Conservation (phyloP, 1,140 invertebrate species). For the Aphelenchoides besseyi region DNA sequence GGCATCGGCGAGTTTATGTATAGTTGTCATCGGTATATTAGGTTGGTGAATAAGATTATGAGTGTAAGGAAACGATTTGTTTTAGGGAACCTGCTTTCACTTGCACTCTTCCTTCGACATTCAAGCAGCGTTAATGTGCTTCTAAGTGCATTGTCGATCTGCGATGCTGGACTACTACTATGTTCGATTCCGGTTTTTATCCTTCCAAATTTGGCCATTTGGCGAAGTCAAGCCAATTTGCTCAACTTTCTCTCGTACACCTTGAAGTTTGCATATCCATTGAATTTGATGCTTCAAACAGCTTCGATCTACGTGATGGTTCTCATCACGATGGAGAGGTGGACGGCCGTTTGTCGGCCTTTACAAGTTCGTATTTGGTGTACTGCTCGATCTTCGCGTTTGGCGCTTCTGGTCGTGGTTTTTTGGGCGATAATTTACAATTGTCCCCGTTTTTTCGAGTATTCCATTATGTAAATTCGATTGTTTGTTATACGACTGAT, state of each 20-base stretch:
- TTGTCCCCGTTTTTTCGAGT: constrained; percentile 56
- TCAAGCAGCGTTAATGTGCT: constrained; percentile 46
- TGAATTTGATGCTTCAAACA: constrained; percentile 58
- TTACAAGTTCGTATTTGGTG: constrained; percentile 55
- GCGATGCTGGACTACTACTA: constrained; percentile 49
- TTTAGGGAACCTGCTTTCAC: constrained; percentile 20
- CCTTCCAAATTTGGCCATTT: constrained; percentile 48
- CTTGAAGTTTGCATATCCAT: constrained; percentile 56
- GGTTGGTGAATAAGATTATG: background rate
- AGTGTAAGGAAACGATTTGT: no score
- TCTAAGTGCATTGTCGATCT: constrained; percentile 43
- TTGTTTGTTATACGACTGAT: background rate
- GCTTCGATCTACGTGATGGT: constrained; percentile 53
- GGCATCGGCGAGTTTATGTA: background rate
- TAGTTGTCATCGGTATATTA: constrained; percentile 21
- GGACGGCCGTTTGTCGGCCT: constrained; percentile 52
- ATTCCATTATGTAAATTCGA: constrained; percentile 36
- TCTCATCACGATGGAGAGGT: constrained; percentile 53
- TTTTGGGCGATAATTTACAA: constrained; percentile 52
- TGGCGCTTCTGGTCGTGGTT: constrained; percentile 48
- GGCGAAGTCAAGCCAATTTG: constrained; percentile 16
- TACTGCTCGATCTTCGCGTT: constrained; percentile 50
- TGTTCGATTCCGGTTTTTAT: constrained; percentile 53
- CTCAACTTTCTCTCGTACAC: constrained; percentile 43
- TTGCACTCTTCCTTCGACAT: constrained; percentile 25